Base-by-base conservation (phyloP, 2,888 invertebrate species). In the Thecocarcelia acutangulata region DNA sequence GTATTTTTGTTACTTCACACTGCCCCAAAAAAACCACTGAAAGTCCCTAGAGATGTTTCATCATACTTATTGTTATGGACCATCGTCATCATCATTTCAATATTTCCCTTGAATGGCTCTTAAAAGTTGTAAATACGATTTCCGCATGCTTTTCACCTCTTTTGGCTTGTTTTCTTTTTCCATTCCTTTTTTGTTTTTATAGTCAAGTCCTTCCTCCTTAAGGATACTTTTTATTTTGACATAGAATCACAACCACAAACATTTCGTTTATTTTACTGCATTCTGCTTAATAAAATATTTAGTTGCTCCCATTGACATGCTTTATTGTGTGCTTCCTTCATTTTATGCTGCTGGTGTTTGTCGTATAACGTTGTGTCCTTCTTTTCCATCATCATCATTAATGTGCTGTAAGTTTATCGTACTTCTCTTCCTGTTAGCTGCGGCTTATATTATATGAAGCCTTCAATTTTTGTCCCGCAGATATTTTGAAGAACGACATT, bases 271-370 rank as follows among this genome's bases (percentile, higher is more conserved):
- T 84, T 85, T 86, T 84, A 81, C 81, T 80, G 58, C 84, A 85
- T 84, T 83, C 83, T 83, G 84, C 79, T 83, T 88, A 88, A 89
- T 88, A 88, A 86, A 87, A 86, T 87, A 88, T 88, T 87, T 87
- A 87, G 85, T 84, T 87, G 86, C 84, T 85, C 85, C 86, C 87
- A 87, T 88, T 88, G 88, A 87, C 87, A 88, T 86, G 87, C 87
- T 87, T 85, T 84, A 85, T 85, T 84, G 85, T 86, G 85, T 46
- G 33, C 17, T 70, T 28, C 50, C 6, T 28, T 12, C 28, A 48
- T 58, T 15, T 15, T 8, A 17, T 24, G 19, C n/a, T 54, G 61
- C 33, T 64, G 46, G 37, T 61, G 21, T n/a, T n/a, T 40, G 33
- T 50, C 68, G 33, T 33, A 42, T 63, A 15, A 61, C 37, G 19